Percentiles rank a stretch among this genome's conserved stretches.
These are phyloP conservation scores for Ochlodes sylvanus DNA, from an alignment of 2,888 invertebrate genomes.

Conservation along the genomic window DNA sequence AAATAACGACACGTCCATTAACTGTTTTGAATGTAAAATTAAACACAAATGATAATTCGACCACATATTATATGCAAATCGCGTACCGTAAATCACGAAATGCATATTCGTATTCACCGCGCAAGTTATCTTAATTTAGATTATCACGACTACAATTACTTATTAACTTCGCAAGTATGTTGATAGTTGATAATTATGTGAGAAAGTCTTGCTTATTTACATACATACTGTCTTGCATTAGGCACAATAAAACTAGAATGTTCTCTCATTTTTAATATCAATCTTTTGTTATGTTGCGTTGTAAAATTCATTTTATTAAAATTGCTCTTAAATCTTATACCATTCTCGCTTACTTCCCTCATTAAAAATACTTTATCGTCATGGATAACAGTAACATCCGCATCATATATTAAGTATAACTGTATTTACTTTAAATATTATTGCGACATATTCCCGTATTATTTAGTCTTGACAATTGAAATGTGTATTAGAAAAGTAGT, in stretches of 20 bases:
- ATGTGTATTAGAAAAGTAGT: constrained; percentile 50
- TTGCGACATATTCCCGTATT: constrained; percentile 2
- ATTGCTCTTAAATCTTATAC: not conserved
- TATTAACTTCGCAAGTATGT: constrained; percentile 19
- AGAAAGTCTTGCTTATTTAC: constrained; percentile 16
- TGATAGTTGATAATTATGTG: constrained; percentile 32
- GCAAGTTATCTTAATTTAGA: constrained; percentile 31
- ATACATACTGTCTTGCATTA: not conserved
- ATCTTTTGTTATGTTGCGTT: not conserved
- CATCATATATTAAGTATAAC: not conserved
- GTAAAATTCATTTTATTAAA: not conserved
- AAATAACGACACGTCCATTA: constrained; percentile 57
- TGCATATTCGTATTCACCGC: constrained; percentile 22
- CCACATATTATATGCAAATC: constrained; percentile 70
- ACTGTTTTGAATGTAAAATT: constrained; percentile 57
- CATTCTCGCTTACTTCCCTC: not conserved
- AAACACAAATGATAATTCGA: constrained; percentile 61
- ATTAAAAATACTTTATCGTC: not conserved
- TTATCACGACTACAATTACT: constrained; percentile 31
- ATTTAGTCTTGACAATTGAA: constrained; percentile 40
- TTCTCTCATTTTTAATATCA: constrained; percentile 6
- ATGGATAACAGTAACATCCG: not conserved
- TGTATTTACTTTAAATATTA: not conserved
- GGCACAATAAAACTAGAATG: not conserved
- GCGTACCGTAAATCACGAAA: constrained; percentile 57